Conservation (phyloP, 2,797 vertebrate species). For the Vespertilio murinus region DNA sequence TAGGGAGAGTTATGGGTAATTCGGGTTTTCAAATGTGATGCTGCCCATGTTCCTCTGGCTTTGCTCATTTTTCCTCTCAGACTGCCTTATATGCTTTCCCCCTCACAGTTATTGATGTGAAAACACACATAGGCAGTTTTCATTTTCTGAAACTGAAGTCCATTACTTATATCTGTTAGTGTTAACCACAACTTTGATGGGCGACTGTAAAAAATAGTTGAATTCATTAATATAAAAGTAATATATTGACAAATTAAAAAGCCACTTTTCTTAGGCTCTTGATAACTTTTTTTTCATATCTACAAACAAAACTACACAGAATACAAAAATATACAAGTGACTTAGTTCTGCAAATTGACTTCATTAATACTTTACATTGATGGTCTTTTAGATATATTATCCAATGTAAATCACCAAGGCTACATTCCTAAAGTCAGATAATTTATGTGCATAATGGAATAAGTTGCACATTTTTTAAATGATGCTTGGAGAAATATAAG, state of each 20-base stretch:
- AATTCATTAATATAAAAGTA: slow-evolving; percentile 68
- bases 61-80: slow-evolving; percentile 55
- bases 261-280: slow-evolving; percentile 34
- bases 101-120: slow-evolving; percentile 18
- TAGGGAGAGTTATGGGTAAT: neutral
- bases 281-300: slow-evolving; percentile 31
- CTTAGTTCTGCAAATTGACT: neutral
- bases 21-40: neutral
- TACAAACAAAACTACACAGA: neutral
- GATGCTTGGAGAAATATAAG: neutral
- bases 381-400: neutral
- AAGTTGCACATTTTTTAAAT: slow-evolving; percentile 20
- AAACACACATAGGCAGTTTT: slow-evolving; percentile 62
- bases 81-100: slow-evolving; percentile 49
- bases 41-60: neutral
- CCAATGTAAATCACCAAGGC: neutral
- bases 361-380: slow-evolving; percentile 67
- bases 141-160: slow-evolving; percentile 60
- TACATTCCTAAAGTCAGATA: slow-evolving; percentile 22
- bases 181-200: slow-evolving; percentile 55
- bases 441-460: neutral
- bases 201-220: slow-evolving; percentile 26
- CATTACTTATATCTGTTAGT: slow-evolving; percentile 64
- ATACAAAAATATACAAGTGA: neutral
- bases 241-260: slow-evolving; percentile 57